A percentile compares a stretch with the other conserved stretches of the same genome.
These are phyloP conservation scores for Heteromurus nitidus DNA, from an alignment of 2,888 invertebrate genomes.

Conservation along the genomic window DNA sequence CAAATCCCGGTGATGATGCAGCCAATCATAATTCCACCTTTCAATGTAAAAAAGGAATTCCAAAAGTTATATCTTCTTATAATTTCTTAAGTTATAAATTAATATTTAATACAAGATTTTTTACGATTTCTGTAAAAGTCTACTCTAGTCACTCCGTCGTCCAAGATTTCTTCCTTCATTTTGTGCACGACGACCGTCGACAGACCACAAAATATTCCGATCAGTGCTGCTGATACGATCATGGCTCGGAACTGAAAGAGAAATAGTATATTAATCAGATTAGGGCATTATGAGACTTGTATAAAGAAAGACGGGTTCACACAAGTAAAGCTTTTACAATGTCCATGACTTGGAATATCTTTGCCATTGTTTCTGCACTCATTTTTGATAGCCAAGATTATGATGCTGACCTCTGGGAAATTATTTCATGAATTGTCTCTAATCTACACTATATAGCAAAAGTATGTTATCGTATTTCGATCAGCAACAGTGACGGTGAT, in stretches of 20 bases:
- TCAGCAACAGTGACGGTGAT: too few species aligned
- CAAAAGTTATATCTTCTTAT: background rate
- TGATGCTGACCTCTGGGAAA: background rate
- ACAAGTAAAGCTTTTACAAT: conserved; percentile 18
- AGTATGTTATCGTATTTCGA: too few species aligned
- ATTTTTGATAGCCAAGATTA: background rate
- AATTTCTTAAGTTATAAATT: background rate
- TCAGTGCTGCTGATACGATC: background rate
- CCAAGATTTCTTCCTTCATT: background rate
- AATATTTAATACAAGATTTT: background rate
- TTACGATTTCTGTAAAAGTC: conserved; percentile 46
- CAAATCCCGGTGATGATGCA: conserved; percentile 26
- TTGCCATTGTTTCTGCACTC: background rate
- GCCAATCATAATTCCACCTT: conserved; percentile 7
- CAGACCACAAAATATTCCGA: conserved; percentile 48
- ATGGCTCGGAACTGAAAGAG: conserved; percentile 26
- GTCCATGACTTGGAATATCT: conserved; percentile 3
- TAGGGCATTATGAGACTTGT: background rate
- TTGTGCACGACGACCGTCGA: conserved; percentile 17
- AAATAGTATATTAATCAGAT: background rate
- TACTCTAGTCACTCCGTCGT: background rate
- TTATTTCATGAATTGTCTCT: background rate
- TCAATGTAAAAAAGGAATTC: background rate
- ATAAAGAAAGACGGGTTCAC: background rate
- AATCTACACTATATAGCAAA: too few species aligned